Evolutionary conservation across 2,113 vertebrate genomes (phyloP), one percentile per base, ranked within the genome.

Genomic region (Lepus europaeus): DNA sequence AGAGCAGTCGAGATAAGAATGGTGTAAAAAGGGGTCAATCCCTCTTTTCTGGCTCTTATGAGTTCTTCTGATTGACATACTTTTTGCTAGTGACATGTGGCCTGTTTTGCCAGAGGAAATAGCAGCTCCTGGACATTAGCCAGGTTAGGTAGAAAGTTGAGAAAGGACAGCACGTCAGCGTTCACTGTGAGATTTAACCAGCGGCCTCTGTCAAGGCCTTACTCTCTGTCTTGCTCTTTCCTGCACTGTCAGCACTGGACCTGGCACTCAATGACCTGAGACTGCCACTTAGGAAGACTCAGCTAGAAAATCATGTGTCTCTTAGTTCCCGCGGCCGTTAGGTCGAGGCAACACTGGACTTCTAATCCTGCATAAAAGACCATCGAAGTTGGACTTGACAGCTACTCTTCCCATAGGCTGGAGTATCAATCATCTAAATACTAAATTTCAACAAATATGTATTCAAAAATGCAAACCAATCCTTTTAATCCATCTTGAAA

Each of bases 221-320:
- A 84, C 91, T 73, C 69, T 74, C 77, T 91, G 70, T 68, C 80
- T 88, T 76, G 29, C 86, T 96, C 85, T 85, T 25, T 85, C 68
- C 63, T 73, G 22, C 51, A 29, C 78, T 86, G 45, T 96, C 80
- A 82, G 77, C 92, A 64, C 77, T 2, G 49, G 87, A 72, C 84
- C 74, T 94, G 80, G 90, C 72, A 73, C 77, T 91, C 92, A 20
- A 0, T 56, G 91, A 96, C 51, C 72, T 3, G 51, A 14, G 0
- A n/a, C 92, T 73, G 80, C 53, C 45, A 81, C 80, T 36, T 95
- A 19, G 84, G 89, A 87, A 66, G n/a, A 9, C 73, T 86, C 85
- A 19, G 59, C 25, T 59, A 77, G 77, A 79, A 93, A 94, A 61
- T 61, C 76, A 45, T 31, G 68, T 25, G 64, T 56, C 49, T 88